phyloP scores from a whole-genome alignment of 2,888 invertebrate species.

The Caenorhabditis afra region DNA sequence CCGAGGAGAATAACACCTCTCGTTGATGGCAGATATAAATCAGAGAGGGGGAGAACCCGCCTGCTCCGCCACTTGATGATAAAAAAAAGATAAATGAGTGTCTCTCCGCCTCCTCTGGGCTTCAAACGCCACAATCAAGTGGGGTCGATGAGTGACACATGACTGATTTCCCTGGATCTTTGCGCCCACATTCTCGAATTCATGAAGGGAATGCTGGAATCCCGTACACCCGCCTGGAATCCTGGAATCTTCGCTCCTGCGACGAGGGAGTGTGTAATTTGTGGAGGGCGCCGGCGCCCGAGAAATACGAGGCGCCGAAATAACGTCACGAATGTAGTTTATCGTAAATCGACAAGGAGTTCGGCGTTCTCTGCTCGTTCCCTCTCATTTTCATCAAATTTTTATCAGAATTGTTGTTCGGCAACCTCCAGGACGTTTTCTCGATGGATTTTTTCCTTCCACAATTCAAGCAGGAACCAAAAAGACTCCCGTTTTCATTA shows the following conservation, averaged over 20 bases:
- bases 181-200: constrained; percentile 28
- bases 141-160: constrained; percentile 55
- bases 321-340: neutral
- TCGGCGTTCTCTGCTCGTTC: constrained; percentile 1
- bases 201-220: constrained; percentile 23
- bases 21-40: constrained; percentile 47
- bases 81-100: constrained; percentile 54
- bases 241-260: neutral
- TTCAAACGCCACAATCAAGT: constrained; percentile 44
- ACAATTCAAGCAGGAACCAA: too few relatives aligned
- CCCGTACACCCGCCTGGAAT: neutral
- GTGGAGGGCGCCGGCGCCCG: constrained; percentile 1
- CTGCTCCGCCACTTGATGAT: constrained; percentile 50
- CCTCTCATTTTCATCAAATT: neutral
- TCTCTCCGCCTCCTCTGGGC: constrained; percentile 20
- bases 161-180: constrained; percentile 36
- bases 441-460: too few relatives aligned
- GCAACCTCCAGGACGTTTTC: neutral
- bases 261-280: neutral
- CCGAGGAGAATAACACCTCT: constrained; percentile 36
- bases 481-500: too few relatives aligned
- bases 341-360: constrained; percentile 26
- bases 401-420: constrained; percentile 2
- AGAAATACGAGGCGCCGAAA: constrained; percentile 28
- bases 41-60: constrained; percentile 32